Evolutionary conservation across 2,113 vertebrate species (phyloP).

Genomic region (Stigmatopora nigra): DNA sequence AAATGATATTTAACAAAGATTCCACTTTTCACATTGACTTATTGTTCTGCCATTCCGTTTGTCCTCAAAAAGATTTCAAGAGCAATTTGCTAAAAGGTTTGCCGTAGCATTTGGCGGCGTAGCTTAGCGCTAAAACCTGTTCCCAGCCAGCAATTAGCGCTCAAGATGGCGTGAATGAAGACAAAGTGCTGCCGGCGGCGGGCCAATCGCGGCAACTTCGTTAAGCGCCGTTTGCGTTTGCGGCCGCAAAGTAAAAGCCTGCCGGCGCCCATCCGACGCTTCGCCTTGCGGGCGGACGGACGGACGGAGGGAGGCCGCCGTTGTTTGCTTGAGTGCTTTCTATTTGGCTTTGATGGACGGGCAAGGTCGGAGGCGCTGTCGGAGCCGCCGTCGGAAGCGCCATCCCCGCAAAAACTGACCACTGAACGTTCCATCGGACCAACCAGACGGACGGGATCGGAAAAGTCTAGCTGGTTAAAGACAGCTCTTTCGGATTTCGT

Average conservation of each 20-base stretch:
- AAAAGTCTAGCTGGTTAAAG: background rate
- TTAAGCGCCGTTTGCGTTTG: conserved; percentile 13
- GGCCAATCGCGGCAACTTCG: background rate
- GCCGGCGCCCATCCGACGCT: conserved; percentile 26
- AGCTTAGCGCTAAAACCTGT: background rate
- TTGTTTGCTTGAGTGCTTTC: conserved; percentile 57
- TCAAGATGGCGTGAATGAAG: background rate
- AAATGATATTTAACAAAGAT: too few relatives aligned
- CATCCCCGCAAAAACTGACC: background rate
- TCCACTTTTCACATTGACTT: too few relatives aligned
- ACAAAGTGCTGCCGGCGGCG: conserved; percentile 10
- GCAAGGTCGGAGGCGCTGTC: conserved; percentile 12
- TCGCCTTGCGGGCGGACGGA: conserved; percentile 31
- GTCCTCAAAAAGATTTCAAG: too few relatives aligned
- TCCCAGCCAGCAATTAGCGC: too few relatives aligned
- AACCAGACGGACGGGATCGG: background rate
- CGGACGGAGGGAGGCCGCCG: conserved; percentile 36
- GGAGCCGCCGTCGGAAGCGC: background rate
- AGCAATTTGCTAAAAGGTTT: too few relatives aligned
- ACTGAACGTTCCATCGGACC: background rate
- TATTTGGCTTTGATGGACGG: conserved; percentile 14
- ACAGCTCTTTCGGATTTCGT: background rate
- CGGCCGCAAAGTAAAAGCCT: conserved; percentile 25
- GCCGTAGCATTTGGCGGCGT: background rate
- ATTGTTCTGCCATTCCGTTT: too few relatives aligned